Evolutionary conservation across 2,113 vertebrate genomes (phyloP).

Genomic region (Tragelaphus strepsiceros): DNA sequence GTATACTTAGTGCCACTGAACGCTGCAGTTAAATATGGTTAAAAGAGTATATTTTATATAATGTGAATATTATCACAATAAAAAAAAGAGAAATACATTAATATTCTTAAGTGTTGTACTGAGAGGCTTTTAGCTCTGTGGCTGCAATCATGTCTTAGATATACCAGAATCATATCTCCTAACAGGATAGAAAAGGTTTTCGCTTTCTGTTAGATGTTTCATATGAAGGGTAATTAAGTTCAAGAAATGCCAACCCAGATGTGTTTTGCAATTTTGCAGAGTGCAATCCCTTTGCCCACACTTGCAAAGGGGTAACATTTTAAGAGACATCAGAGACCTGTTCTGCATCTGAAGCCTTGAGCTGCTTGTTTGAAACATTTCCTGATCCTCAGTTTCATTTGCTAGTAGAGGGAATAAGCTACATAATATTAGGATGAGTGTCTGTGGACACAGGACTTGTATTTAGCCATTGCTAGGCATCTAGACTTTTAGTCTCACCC

Average conservation of each 20-base stretch:
- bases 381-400: not conserved
- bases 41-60: not conserved
- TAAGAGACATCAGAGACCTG: not conserved
- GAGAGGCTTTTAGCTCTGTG: not conserved
- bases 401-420: not conserved
- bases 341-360: not conserved
- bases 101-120: not conserved
- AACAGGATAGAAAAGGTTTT: not conserved
- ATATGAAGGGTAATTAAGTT: not conserved
- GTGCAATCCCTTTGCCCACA: not conserved
- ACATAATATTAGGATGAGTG: not conserved
- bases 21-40: not conserved
- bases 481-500: not conserved
- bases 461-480: not conserved
- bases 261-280: conserved; percentile 2
- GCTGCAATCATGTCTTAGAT: not conserved
- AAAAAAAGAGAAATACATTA: not conserved
- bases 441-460: not conserved
- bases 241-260: conserved; percentile 7
- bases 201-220: not conserved
- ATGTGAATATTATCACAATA: not conserved
- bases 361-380: conserved; percentile 1
- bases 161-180: not conserved
- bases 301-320: conserved; percentile 1
- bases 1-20: not conserved